phyloP scores from a whole-genome alignment of 64 coral and sea anemone species.

The Pocillopora verrucosa region DNA sequence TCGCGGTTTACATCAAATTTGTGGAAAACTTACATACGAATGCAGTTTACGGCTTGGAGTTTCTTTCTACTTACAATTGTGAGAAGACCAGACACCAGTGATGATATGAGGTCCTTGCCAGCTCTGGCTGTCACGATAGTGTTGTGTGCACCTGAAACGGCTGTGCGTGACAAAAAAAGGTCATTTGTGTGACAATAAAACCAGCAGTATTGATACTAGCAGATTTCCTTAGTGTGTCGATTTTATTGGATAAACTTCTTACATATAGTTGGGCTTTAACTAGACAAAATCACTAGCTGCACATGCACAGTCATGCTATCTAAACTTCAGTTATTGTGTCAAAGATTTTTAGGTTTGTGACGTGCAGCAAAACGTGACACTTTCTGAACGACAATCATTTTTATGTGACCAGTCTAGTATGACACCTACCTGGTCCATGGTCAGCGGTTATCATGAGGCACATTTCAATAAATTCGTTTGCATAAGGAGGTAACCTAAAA shows the following conservation, averaged over 20 bases:
- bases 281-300: no score
- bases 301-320: no score
- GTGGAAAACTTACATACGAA: not conserved
- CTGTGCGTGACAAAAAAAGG: conserved; percentile 50
- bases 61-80: conserved; percentile 86
- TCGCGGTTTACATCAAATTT: no score
- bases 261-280: no score
- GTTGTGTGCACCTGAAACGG: conserved; percentile 98
- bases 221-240: no score
- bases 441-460: conserved; percentile 99
- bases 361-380: not conserved
- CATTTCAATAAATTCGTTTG: conserved; percentile 96
- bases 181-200: not conserved
- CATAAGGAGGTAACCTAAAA: conserved; percentile 79
- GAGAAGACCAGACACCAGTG: conserved; percentile 88
- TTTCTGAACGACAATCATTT: not conserved
- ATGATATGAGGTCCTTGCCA: conserved; percentile 96
- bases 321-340: no score
- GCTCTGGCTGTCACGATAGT: conserved; percentile 98
- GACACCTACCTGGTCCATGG: conserved; percentile 86
- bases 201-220: no score
- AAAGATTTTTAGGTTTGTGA: no score
- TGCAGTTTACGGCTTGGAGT: not conserved
- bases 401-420: not conserved
- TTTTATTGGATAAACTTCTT: no score